Evolutionary conservation across 2,113 vertebrate species (phyloP).

Genomic region (Semnornis frantzii): DNA sequence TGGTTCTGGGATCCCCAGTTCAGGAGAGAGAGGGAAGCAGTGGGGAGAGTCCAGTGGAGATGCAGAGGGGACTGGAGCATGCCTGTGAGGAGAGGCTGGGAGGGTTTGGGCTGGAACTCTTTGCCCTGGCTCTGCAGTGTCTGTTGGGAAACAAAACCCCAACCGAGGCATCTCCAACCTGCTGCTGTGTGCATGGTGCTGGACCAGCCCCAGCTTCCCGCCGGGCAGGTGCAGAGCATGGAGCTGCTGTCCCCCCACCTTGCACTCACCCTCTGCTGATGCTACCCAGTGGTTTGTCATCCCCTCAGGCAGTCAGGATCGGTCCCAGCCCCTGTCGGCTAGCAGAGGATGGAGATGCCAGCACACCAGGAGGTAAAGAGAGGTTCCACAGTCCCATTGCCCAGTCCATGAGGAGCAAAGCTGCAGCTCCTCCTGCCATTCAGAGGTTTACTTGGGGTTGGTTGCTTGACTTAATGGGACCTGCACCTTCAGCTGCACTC

Average conservation of each 20-base stretch:
- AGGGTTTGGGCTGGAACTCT: not conserved
- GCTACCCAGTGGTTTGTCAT: not conserved
- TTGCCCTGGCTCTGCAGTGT: accelerated
- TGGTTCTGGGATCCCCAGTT: no score
- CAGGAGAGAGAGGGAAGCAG: no score
- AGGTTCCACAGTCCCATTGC: accelerated
- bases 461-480: no score
- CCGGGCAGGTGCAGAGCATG: not conserved
- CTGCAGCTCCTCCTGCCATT: accelerated
- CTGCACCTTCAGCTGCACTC: not conserved
- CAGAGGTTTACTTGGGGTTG: not conserved
- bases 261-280: accelerated
- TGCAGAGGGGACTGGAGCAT: no score
- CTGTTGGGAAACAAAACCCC: not conserved
- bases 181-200: not conserved
- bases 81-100: no score
- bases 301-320: not conserved
- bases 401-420: accelerated
- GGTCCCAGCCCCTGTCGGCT: not conserved
- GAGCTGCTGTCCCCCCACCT: accelerated
- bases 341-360: not conserved
- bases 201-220: accelerated
- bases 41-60: no score
- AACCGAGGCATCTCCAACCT: accelerated
- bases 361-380: not conserved